Conservation (phyloP, 64 coral and sea anemone genomes). For the Montipora foliosa region DNA sequence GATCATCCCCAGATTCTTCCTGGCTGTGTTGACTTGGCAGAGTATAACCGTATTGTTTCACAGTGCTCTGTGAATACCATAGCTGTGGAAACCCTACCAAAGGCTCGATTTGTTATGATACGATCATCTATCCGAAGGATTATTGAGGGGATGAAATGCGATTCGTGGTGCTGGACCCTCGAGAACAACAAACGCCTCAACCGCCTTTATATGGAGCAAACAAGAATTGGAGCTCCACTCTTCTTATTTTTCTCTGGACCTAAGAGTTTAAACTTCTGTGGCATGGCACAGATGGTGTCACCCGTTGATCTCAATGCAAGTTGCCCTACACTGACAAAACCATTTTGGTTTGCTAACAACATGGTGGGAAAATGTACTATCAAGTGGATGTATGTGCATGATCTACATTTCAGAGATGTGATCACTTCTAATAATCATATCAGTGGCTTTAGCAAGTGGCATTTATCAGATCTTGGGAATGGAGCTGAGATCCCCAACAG, state of each 20-base stretch:
- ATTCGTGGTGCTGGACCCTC: not conserved
- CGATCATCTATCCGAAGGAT: not conserved
- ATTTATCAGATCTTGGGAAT: not conserved
- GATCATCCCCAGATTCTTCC: not conserved
- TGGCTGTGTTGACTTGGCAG: conserved; percentile 7
- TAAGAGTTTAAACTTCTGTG: not conserved
- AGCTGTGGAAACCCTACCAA: not conserved
- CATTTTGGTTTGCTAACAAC: not conserved
- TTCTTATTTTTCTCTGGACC: conserved; percentile 27
- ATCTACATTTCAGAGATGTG: conserved; percentile 3
- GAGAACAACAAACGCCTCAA: not conserved
- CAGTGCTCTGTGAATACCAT: conserved; percentile 7
- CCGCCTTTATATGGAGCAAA: not conserved
- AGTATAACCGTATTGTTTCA: conserved; percentile 1
- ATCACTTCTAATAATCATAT: not conserved
- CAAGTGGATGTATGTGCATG: conserved; percentile 17
- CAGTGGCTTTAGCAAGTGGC: not conserved
- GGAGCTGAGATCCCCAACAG: conserved; percentile 5
- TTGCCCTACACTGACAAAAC: not conserved
- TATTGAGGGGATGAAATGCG: conserved; percentile 15
- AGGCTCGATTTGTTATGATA: conserved; percentile 17
- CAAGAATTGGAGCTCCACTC: not conserved
- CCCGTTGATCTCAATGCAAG: not conserved
- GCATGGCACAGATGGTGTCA: conserved; percentile 17
- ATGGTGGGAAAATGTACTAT: not conserved